Conservation (phyloP, 2,888 invertebrate species). For the Zootermopsis nevadensis region DNA sequence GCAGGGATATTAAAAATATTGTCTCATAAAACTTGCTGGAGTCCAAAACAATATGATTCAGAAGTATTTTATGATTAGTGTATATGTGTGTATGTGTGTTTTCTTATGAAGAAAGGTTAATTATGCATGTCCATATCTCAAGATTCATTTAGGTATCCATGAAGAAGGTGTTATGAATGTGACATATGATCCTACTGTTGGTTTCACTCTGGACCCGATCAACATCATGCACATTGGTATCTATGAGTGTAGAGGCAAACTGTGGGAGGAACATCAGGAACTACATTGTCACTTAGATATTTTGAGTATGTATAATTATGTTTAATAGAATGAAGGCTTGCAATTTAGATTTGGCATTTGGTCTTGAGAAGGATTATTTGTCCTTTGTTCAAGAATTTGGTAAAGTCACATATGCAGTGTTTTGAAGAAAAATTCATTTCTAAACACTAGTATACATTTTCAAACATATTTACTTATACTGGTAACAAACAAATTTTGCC, state of each 20-base stretch:
- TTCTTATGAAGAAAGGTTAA: conserved; percentile 24
- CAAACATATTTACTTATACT: no score
- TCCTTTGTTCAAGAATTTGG: no score
- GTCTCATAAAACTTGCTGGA: no score
- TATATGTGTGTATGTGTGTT: no score
- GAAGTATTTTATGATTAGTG: no score
- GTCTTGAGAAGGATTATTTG: no score
- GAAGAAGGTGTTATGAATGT: conserved; percentile 48
- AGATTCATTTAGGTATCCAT: conserved; percentile 41
- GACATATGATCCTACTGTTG: conserved; percentile 64
- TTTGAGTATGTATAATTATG: conserved; percentile 16
- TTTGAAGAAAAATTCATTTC: no score
- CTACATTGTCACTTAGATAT: not conserved
- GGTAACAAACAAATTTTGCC: no score
- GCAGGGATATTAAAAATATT: no score
- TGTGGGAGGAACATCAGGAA: conserved; percentile 52
- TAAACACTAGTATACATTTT: no score
- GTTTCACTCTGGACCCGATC: conserved; percentile 61
- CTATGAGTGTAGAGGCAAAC: conserved; percentile 58
- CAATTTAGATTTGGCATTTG: conserved; percentile 19
- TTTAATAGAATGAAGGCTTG: not conserved
- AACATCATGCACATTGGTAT: conserved; percentile 58
- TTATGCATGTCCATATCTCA: conserved; percentile 36
- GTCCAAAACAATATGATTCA: no score
- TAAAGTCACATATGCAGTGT: no score